Evolutionary conservation across 2,797 vertebrate genomes (phyloP).

Genomic region (Rhinophrynus dorsalis): DNA sequence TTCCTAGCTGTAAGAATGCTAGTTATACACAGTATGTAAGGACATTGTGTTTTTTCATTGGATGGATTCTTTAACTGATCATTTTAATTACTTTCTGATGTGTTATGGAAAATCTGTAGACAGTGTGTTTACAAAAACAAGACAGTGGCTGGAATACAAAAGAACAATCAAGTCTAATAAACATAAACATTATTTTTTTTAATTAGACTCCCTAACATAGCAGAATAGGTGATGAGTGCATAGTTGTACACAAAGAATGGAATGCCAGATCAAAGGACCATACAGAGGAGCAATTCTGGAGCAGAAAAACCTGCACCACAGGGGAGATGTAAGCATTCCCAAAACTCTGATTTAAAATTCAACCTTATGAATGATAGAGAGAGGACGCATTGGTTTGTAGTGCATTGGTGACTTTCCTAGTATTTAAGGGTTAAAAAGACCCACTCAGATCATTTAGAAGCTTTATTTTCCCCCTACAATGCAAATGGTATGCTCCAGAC

Average conservation of each 20-base stretch:
- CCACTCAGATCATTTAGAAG: too few relatives aligned
- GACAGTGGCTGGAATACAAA: constrained; percentile 8
- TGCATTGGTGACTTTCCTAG: too few relatives aligned
- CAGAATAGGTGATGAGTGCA: background rate
- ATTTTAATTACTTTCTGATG: constrained; percentile 28
- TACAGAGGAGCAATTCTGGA: too few relatives aligned
- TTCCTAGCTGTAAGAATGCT: constrained; percentile 15
- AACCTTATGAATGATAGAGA: too few relatives aligned
- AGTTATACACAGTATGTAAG: constrained; percentile 33
- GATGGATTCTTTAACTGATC: constrained; percentile 13
- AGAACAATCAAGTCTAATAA: background rate
- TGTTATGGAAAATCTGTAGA: constrained; percentile 1
- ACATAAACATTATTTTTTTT: constrained; percentile 4
- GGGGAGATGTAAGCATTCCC: too few relatives aligned
- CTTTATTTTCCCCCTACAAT: too few relatives aligned
- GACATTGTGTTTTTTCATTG: constrained; percentile 28
- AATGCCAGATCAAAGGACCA: too few relatives aligned
- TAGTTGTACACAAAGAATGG: background rate
- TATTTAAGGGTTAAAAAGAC: too few relatives aligned
- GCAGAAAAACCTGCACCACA: too few relatives aligned
- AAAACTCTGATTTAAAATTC: too few relatives aligned
- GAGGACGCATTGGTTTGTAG: too few relatives aligned
- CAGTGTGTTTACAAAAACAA: constrained; percentile 5
- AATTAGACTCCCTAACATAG: background rate
- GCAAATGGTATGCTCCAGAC: too few relatives aligned